These are phyloP conservation scores for Leucoraja erinaceus DNA, from an alignment of 2,113 vertebrate species.

Conservation along the genomic window DNA sequence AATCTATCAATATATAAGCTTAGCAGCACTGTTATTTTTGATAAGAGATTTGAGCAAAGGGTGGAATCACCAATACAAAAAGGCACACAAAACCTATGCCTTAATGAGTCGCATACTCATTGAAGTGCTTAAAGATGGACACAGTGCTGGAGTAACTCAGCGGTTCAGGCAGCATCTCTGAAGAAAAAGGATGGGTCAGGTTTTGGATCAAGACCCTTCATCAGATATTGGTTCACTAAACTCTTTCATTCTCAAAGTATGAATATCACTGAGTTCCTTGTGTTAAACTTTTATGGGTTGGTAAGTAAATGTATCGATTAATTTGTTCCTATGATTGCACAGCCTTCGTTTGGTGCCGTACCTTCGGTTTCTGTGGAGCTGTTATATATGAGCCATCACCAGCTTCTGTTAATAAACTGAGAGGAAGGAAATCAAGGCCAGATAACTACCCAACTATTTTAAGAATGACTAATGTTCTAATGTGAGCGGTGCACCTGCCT, in stretches of 20 bases:
- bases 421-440: background rate
- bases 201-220: no score
- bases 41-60: no score
- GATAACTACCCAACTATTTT: background rate
- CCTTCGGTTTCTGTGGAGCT: background rate
- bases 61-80: no score
- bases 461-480: background rate
- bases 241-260: background rate
- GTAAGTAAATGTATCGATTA: background rate
- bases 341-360: background rate
- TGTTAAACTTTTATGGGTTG: background rate
- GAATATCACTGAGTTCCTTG: background rate
- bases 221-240: background rate
- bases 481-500: background rate
- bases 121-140: no score
- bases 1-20: background rate
- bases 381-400: background rate
- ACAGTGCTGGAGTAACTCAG: no score
- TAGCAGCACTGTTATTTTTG: no score
- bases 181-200: no score
- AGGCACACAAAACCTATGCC: no score
- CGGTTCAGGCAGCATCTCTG: no score
- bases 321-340: background rate
- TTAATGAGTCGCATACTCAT: no score
- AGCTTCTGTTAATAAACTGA: background rate